A percentile compares a stretch with the other conserved stretches of the same genome.
These are phyloP conservation scores for Holotrichia oblita DNA, from an alignment of 1,140 invertebrate genomes.

Conservation along the genomic window DNA sequence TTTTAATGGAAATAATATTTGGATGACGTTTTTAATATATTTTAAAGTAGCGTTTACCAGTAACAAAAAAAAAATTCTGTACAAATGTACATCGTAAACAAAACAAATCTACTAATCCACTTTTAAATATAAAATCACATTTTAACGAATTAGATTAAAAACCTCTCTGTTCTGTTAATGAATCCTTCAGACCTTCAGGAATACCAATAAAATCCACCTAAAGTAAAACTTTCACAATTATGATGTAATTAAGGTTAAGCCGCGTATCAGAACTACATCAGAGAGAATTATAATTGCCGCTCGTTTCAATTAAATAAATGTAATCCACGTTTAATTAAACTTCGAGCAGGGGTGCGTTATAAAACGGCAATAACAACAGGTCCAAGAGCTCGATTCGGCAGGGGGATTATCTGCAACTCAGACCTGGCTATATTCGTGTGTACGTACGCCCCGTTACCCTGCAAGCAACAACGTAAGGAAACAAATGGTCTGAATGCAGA, in stretches of 20 bases:
- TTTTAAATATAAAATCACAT: too few relatives aligned
- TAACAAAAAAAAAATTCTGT: too few relatives aligned
- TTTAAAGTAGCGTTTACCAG: too few relatives aligned
- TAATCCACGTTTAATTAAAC: constrained; percentile 26
- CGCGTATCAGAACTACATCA: constrained; percentile 31
- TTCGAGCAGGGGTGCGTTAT: not conserved
- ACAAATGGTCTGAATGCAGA: not conserved
- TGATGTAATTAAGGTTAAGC: constrained; percentile 3
- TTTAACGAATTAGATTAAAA: too few relatives aligned
- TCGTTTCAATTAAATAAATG: constrained; percentile 24
- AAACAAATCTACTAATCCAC: too few relatives aligned
- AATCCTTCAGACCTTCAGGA: too few relatives aligned
- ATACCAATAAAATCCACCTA: not conserved
- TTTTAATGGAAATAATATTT: too few relatives aligned
- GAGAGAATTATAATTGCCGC: constrained; percentile 14
- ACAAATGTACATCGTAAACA: too few relatives aligned
- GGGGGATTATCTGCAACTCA: not conserved
- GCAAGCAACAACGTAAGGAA: not conserved
- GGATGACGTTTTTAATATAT: too few relatives aligned
- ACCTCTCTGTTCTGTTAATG: too few relatives aligned
- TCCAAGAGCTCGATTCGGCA: not conserved
- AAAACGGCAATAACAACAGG: constrained; percentile 24
- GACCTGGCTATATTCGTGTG: not conserved
- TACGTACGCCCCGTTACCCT: not conserved
- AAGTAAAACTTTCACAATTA: constrained; percentile 15